These are phyloP conservation scores for Loriculus beryllinus DNA, from an alignment of 2,797 vertebrate genomes.

Conservation along the genomic window DNA sequence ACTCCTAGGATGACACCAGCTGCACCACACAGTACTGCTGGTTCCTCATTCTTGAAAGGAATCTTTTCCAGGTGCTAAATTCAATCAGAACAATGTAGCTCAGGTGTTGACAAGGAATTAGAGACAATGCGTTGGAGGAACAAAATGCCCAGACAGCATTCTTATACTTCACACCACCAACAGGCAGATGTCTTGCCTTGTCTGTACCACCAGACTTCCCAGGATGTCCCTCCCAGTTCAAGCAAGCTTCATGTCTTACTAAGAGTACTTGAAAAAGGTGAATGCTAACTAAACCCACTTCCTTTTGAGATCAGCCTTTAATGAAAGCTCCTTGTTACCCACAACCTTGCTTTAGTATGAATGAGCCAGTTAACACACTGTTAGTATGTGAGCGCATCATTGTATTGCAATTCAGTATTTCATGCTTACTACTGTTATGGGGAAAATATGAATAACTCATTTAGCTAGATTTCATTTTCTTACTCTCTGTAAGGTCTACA, in stretches of 20 bases:
- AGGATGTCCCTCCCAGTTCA: not conserved
- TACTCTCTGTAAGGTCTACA: not conserved
- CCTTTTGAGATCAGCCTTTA: not conserved
- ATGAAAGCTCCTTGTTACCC: not conserved
- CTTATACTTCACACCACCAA: not conserved
- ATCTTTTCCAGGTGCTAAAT: not conserved
- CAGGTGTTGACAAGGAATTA: not conserved
- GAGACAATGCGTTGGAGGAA: not conserved
- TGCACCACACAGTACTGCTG: not conserved
- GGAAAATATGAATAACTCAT: not conserved
- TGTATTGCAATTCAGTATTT: not conserved
- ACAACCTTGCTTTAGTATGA: not conserved
- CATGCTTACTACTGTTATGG: not conserved
- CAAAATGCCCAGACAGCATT: not conserved
- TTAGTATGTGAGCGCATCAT: not conserved
- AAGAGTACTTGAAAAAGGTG: not conserved
- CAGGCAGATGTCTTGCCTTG: not conserved
- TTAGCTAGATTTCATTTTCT: conserved; percentile 10
- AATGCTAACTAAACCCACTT: not conserved
- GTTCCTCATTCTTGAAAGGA: not conserved
- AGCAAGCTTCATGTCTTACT: not conserved
- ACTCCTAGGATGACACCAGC: conserved; percentile 28
- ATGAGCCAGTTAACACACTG: not conserved
- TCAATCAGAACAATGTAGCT: not conserved
- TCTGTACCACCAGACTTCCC: not conserved